Conservation (phyloP, 2,888 invertebrate genomes). For the Hetaerina titia region DNA sequence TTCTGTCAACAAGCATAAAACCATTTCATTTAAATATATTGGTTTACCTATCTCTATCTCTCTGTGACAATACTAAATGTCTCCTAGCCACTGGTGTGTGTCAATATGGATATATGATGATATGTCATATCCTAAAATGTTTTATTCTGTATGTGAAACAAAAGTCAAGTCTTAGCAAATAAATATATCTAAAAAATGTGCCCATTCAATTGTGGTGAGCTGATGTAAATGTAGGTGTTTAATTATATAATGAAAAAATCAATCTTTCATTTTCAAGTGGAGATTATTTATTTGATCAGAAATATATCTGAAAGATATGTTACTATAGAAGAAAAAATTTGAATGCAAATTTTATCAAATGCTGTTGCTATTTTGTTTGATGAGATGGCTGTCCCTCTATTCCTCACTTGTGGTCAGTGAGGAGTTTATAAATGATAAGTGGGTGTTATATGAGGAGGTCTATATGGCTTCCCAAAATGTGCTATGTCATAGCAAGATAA, state of each 20-base stretch:
- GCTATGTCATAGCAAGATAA: slow-evolving; percentile 59
- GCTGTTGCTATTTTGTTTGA: slow-evolving; percentile 51
- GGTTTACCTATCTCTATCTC: slow-evolving; percentile 61
- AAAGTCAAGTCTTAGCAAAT: slow-evolving; percentile 50
- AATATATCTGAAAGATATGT: slow-evolving; percentile 7
- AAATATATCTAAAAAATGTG: slow-evolving; percentile 54
- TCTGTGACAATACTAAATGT: slow-evolving; percentile 67
- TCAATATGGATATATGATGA: slow-evolving; percentile 61
- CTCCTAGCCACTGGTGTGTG: slow-evolving; percentile 64
- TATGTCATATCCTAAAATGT: slow-evolving; percentile 56
- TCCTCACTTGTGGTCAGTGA: slow-evolving; percentile 43
- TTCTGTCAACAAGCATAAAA: slow-evolving; percentile 61
- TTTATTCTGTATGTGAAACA: slow-evolving; percentile 51
- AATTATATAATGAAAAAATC: slow-evolving; percentile 4
- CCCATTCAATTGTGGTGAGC: slow-evolving; percentile 49
- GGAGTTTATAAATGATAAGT: slow-evolving; percentile 62
- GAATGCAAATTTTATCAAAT: slow-evolving; percentile 47
- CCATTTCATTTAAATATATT: slow-evolving; percentile 59
- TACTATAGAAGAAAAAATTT: slow-evolving; percentile 29
- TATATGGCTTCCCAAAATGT: slow-evolving; percentile 38
- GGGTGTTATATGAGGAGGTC: slow-evolving; percentile 46
- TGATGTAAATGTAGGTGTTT: slow-evolving; percentile 46
- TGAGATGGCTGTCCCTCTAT: slow-evolving; percentile 56
- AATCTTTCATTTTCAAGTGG: slow-evolving; percentile 40
- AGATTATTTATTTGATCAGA: slow-evolving; percentile 42